Conservation (phyloP, 2,888 invertebrate genomes). For the Parnassius apollo region DNA sequence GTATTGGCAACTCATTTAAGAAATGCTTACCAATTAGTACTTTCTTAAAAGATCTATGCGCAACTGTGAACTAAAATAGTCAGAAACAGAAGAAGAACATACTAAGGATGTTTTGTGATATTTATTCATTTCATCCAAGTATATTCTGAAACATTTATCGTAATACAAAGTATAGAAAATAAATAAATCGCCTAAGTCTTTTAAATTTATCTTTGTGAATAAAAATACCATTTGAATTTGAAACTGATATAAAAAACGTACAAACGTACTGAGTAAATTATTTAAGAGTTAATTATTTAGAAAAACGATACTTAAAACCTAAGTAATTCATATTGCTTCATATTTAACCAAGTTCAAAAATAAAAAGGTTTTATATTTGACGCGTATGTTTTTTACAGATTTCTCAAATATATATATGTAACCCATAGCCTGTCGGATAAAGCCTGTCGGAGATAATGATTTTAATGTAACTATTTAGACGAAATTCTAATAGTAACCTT, state of each 20-base stretch:
- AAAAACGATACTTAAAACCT: slow-evolving; percentile 1
- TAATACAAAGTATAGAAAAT: slow-evolving; percentile 5
- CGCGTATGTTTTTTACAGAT: neutral
- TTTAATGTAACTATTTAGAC: too few relatives aligned
- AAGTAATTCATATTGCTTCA: neutral
- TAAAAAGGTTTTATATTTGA: too few relatives aligned
- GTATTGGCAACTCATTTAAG: too few relatives aligned
- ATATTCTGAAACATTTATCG: neutral
- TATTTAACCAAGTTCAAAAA: neutral
- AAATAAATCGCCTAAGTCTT: slow-evolving; percentile 10
- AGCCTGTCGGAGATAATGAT: too few relatives aligned
- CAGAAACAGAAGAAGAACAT: too few relatives aligned
- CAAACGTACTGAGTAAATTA: slow-evolving; percentile 16
- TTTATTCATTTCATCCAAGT: too few relatives aligned
- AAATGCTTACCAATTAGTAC: too few relatives aligned
- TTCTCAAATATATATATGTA: neutral
- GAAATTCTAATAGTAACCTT: too few relatives aligned
- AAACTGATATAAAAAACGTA: slow-evolving; percentile 20
- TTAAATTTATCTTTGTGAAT: slow-evolving; percentile 6
- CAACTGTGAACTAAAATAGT: too few relatives aligned
- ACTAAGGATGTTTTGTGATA: too few relatives aligned
- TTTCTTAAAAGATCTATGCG: too few relatives aligned
- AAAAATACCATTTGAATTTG: slow-evolving; percentile 16
- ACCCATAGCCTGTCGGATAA: too few relatives aligned
- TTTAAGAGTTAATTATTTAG: slow-evolving; percentile 6